Conservation (phyloP, 2,888 invertebrate species). For the Proisotoma minuta region DNA sequence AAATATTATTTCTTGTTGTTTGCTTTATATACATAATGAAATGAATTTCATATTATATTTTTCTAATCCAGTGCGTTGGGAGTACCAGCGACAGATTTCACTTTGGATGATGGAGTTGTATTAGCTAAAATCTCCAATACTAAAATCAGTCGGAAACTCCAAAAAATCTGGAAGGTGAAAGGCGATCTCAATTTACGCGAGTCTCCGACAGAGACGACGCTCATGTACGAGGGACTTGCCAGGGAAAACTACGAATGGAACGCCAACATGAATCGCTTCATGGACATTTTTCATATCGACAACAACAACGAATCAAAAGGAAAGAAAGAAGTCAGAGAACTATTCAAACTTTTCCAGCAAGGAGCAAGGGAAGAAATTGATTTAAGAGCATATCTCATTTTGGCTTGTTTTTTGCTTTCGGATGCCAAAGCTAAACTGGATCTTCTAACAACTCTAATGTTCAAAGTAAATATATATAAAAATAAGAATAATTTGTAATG, state of each 20-base stretch:
- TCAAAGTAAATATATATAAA: slow-evolving; percentile 2
- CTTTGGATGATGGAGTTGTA: slow-evolving; percentile 64
- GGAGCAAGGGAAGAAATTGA: slow-evolving; percentile 59
- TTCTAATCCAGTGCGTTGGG: slow-evolving; percentile 64
- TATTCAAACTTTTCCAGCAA: slow-evolving; percentile 65
- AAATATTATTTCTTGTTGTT: not conserved
- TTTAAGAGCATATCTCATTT: slow-evolving; percentile 70
- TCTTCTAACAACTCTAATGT: not conserved
- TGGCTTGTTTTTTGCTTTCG: slow-evolving; percentile 34
- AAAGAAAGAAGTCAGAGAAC: slow-evolving; percentile 54
- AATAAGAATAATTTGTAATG: not conserved
- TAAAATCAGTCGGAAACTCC: slow-evolving; percentile 20
- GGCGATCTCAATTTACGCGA: slow-evolving; percentile 18
- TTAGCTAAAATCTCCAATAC: slow-evolving; percentile 17
- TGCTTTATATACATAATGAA: not conserved
- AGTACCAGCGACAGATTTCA: slow-evolving; percentile 82
- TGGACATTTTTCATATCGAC: not conserved
- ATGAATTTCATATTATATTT: slow-evolving; percentile 4
- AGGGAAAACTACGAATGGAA: slow-evolving; percentile 13
- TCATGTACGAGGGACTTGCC: slow-evolving; percentile 10
- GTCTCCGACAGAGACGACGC: slow-evolving; percentile 8
- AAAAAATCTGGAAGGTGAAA: slow-evolving; percentile 22
- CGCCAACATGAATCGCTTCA: not conserved
- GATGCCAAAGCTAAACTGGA: not conserved
- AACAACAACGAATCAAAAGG: not conserved